A percentile compares a stretch with the other conserved stretches of the same genome.
phyloP scores from a whole-genome alignment of 1,140 invertebrate genomes.

The Drosophila equinoxialis region DNA sequence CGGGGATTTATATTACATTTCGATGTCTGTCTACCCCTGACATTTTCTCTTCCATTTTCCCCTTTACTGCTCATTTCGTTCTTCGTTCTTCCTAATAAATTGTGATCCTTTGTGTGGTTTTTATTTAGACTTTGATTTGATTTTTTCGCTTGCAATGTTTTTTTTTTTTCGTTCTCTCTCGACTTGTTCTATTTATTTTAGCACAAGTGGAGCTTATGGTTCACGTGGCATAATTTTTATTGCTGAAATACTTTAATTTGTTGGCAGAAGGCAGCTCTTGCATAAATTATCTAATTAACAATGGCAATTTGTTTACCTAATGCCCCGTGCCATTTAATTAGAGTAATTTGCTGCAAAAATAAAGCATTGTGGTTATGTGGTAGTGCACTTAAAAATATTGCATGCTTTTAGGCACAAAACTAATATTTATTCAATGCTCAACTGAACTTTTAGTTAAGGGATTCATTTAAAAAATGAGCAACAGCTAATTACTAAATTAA shows the following conservation, averaged over 20 bases:
- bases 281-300: conserved; percentile 59
- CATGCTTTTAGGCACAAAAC: conserved; percentile 2
- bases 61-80: conserved; percentile 25
- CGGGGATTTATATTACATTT: conserved; percentile 72
- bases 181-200: conserved; percentile 66
- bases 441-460: not conserved
- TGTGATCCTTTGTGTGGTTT: conserved; percentile 74
- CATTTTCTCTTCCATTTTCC: not conserved
- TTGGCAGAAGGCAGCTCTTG: conserved; percentile 10
- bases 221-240: conserved; percentile 26
- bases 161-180: not conserved
- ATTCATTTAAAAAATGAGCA: conserved; percentile 25
- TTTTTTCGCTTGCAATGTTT: conserved; percentile 57
- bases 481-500: conserved; percentile 65
- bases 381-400: conserved; percentile 27
- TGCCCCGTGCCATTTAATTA: conserved; percentile 60
- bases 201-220: conserved; percentile 57
- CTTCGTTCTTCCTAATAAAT: conserved; percentile 65
- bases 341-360: conserved; percentile 47
- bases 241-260: conserved; percentile 10
- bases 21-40: conserved; percentile 42
- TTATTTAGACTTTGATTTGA: conserved; percentile 74
- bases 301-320: conserved; percentile 34
- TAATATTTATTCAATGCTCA: conserved; percentile 59
- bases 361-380: conserved; percentile 38